A percentile compares a stretch with the other conserved stretches of the same genome.
phyloP scores from a whole-genome alignment of 2,888 invertebrate genomes.

The Hydroisotoma schaefferi region DNA sequence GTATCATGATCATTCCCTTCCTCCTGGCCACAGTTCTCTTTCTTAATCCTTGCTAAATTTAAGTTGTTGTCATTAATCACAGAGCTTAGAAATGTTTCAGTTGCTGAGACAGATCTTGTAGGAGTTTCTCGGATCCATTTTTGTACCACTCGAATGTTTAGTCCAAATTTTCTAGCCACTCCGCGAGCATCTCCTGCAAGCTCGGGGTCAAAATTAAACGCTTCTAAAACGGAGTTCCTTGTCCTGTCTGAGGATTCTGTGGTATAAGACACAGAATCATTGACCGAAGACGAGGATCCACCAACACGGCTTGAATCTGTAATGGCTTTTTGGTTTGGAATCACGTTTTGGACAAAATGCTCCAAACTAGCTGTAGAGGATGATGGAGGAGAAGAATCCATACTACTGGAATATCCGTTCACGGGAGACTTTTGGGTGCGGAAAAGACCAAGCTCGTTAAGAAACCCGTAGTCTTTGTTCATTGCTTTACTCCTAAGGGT shows the following conservation, averaged over 20 bases:
- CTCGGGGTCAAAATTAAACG: conserved; percentile 41
- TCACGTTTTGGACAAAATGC: conserved; percentile 34
- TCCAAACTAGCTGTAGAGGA: conserved; percentile 32
- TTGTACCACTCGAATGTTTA: conserved; percentile 43
- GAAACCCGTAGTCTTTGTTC: conserved; percentile 31
- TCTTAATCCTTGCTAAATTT: conserved; percentile 9
- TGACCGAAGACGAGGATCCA: conserved; percentile 14
- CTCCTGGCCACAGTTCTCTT: not conserved
- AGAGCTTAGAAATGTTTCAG: not conserved
- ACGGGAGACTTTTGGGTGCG: conserved; percentile 11
- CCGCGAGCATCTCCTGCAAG: conserved; percentile 45
- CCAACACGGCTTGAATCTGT: conserved; percentile 18
- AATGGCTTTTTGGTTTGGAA: conserved; percentile 17
- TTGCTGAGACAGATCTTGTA: conserved; percentile 22
- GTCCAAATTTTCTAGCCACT: conserved; percentile 45
- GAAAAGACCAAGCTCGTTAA: conserved; percentile 25
- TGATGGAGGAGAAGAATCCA: not conserved
- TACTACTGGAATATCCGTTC: conserved; percentile 10
- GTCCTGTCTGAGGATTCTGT: conserved; percentile 24
- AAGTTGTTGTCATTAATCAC: not conserved
- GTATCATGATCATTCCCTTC: not conserved
- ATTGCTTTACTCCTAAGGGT: conserved; percentile 28
- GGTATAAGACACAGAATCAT: conserved; percentile 9
- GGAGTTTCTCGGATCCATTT: conserved; percentile 46
- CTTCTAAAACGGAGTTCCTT: conserved; percentile 39